Evolutionary conservation across 2,888 invertebrate genomes (phyloP), one percentile per base, ranked within the genome.

Genomic region (Lochmaea capreae): DNA sequence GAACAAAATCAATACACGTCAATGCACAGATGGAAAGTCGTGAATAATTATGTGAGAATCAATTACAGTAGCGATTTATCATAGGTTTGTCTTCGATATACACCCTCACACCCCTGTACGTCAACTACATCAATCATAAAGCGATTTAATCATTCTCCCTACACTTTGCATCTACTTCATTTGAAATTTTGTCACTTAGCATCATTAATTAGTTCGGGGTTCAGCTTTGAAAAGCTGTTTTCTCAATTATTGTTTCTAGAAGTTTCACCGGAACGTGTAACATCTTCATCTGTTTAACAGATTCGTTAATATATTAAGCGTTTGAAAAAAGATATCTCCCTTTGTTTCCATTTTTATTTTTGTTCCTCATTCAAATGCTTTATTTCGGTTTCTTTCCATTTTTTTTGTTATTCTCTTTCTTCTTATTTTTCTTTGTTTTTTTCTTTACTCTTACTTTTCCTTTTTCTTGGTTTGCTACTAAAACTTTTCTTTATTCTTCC

Each of bases 21-120:
- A 85, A 86, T 85, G 86, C 85, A 85, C 86, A 86, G 86, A 86
- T 86, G 86, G 83, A 83, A 81, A 83, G 82, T 85, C 80, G 85
- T 87, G 87, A 87, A 86, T 87, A 86, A 87, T 87, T 86, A 86
- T 85, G 83, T 82, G 83, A 81, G 82, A 86, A 87, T 86, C 86
- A 86, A 87, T 87, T 86, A 86, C 84, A 84, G 83, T 84, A 83
- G 85, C 86, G 82, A 87, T 87, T 86, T 85, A 87, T 87, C 87
- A 87, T 83, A 79, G 80, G 80, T 83, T 84, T 81, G 80, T 81
- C 77, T 78, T 72, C 76, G 73, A 66, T 78, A 72, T 74, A 76
- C 77, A 76, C 75, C 73, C 73, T 74, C 73, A 71, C 66, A 76
- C 76, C 77, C 74, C 67, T 16, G 66, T 62, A 65, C 73, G 83